Percentiles rank a stretch among this genome's conserved stretches.
Conservation (phyloP, 2,113 vertebrate species). For the Phyllostomus hastatus region DNA sequence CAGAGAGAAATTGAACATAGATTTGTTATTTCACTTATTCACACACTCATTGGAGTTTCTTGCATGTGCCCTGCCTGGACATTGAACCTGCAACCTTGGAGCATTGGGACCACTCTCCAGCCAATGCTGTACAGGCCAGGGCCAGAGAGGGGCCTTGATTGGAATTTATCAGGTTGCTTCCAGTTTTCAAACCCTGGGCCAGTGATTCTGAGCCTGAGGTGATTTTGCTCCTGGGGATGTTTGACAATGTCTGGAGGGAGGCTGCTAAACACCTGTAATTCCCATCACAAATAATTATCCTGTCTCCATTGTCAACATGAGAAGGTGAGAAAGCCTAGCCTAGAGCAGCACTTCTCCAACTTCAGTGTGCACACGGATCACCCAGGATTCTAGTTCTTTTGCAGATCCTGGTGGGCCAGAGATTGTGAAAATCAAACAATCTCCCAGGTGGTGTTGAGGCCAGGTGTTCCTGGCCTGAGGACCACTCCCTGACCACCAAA, state of each 20-base stretch:
- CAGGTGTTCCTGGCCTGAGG: neutral
- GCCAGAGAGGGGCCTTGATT: too few species aligned
- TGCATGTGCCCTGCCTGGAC: too few species aligned
- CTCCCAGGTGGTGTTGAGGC: neutral
- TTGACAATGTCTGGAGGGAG: neutral
- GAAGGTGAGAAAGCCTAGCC: neutral
- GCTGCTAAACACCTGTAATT: neutral
- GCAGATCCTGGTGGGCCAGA: neutral
- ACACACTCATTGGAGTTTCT: too few species aligned
- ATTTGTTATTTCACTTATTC: too few species aligned
- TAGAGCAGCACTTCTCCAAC: neutral
- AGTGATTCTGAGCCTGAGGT: neutral
- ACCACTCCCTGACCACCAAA: neutral
- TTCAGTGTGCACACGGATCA: neutral
- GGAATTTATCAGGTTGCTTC: neutral
- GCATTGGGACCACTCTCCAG: too few species aligned
- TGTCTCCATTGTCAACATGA: neutral
- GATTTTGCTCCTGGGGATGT: neutral
- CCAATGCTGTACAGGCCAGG: too few species aligned
- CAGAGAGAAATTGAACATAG: too few species aligned
- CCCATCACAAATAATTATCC: neutral
- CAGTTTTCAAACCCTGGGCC: too few species aligned
- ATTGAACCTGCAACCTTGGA: too few species aligned
- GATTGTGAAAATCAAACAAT: neutral
- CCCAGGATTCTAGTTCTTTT: neutral